Evolutionary conservation across 2,888 invertebrate genomes (phyloP).

Genomic region (Drosophila prostipennis): DNA sequence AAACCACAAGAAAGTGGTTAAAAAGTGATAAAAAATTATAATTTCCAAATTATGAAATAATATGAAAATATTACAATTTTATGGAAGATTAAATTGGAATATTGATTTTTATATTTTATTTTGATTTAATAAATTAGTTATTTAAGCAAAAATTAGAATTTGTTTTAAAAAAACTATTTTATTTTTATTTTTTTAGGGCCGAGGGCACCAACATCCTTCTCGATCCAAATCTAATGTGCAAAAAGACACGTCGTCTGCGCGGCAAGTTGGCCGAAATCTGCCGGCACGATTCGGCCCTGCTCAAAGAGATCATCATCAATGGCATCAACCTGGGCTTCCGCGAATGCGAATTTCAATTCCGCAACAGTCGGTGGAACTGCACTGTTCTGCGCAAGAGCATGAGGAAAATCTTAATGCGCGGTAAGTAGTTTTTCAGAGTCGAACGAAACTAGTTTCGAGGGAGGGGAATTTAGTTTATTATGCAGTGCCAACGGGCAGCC

Average conservation of each 20-base stretch:
- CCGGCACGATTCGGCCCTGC: slow-evolving; percentile 91
- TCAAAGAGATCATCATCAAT: slow-evolving; percentile 92
- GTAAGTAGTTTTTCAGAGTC: slow-evolving; percentile 85
- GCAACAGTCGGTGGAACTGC: slow-evolving; percentile 94
- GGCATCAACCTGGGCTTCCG: slow-evolving; percentile 93
- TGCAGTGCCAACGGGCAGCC: slow-evolving; percentile 63
- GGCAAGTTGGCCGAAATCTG: slow-evolving; percentile 93
- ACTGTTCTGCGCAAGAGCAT: slow-evolving; percentile 88
- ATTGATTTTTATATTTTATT: no score
- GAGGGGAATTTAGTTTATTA: slow-evolving; percentile 59
- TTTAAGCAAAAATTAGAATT: no score
- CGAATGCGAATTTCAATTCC: slow-evolving; percentile 95
- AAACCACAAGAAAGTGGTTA: no score
- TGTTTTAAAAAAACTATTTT: background rate
- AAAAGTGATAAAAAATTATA: no score
- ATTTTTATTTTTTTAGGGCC: slow-evolving; percentile 86
- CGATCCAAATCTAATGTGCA: slow-evolving; percentile 95
- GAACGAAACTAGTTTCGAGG: slow-evolving; percentile 27
- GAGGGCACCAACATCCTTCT: slow-evolving; percentile 94
- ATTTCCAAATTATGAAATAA: no score
- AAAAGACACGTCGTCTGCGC: slow-evolving; percentile 91
- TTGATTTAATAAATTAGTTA: no score
- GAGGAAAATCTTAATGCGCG: slow-evolving; percentile 93
- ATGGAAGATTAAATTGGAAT: no score
- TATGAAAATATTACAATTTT: no score